Percentiles rank a stretch among this genome's conserved stretches.
Evolutionary conservation across 1,140 invertebrate species (phyloP).

Genomic region (Battus philenor): DNA sequence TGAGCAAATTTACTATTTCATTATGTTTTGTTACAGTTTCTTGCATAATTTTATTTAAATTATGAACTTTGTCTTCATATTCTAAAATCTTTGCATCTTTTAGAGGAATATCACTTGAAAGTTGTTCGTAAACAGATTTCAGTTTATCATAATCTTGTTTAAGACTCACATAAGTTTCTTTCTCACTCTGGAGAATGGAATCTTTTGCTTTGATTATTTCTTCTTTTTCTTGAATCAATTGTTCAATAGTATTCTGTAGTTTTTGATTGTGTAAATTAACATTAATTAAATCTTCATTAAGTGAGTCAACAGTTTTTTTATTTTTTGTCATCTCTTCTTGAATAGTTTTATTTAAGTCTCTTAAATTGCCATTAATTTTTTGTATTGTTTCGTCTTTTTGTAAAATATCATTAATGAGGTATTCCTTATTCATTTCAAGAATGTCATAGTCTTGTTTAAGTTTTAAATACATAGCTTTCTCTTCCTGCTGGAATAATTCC

Average conservation of each 20-base stretch:
- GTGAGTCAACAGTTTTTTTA: too few species aligned
- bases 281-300: background rate
- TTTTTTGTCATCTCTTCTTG: too few species aligned
- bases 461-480: conserved; percentile 10
- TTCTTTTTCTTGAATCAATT: conserved; percentile 21
- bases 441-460: conserved; percentile 13
- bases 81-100: conserved; percentile 9
- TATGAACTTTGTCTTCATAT: too few species aligned
- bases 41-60: too few species aligned
- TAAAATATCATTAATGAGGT: conserved; percentile 8
- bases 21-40: too few species aligned
- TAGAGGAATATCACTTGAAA: conserved; percentile 5
- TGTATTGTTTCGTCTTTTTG: conserved; percentile 9
- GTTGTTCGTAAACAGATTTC: conserved; percentile 6
- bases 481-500: conserved; percentile 21
- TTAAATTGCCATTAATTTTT: background rate
- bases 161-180: conserved; percentile 8
- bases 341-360: too few species aligned
- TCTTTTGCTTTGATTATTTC: conserved; percentile 21
- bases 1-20: background rate
- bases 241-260: conserved; percentile 13
- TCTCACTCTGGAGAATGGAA: conserved; percentile 20
- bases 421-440: conserved; percentile 6
- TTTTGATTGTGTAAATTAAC: conserved; percentile 14
- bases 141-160: conserved; percentile 13